A percentile compares a stretch with the other conserved stretches of the same genome.
Conservation (phyloP, 1,140 invertebrate genomes). For the Pygmarrhopalites habei region DNA sequence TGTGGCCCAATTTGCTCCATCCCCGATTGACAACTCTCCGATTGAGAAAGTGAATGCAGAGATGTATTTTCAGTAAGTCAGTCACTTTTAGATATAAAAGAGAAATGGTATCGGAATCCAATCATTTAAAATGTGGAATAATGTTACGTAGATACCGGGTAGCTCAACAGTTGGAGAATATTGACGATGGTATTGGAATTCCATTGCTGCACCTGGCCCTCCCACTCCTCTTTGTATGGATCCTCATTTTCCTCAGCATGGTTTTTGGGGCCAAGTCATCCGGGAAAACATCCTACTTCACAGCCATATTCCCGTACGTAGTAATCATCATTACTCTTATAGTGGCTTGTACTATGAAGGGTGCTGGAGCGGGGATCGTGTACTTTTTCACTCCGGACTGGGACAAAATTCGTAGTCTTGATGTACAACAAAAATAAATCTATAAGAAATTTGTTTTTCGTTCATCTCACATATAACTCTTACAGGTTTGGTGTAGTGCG, state of each 20-base stretch:
- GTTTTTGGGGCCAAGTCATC: background rate
- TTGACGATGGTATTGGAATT: slow-evolving; percentile 18
- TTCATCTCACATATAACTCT: slow-evolving; percentile 45
- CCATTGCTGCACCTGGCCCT: slow-evolving; percentile 7
- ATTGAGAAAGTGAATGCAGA: background rate
- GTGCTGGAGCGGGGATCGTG: slow-evolving; percentile 49
- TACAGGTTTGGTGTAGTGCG: slow-evolving; percentile 42
- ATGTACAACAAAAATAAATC: no score
- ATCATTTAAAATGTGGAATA: no score
- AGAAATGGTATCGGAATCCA: no score
- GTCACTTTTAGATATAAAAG: no score
- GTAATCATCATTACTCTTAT: slow-evolving; percentile 47
- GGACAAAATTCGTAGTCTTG: no score
- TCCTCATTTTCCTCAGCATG: background rate
- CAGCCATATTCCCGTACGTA: slow-evolving; percentile 49
- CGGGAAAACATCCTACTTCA: slow-evolving; percentile 46
- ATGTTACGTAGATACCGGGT: slow-evolving; percentile 1
- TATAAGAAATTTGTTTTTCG: no score
- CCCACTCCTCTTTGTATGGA: background rate
- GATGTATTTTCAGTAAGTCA: slow-evolving; percentile 13
- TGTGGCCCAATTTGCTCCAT: slow-evolving; percentile 41
- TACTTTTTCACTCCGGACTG: slow-evolving; percentile 67
- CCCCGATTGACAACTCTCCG: slow-evolving; percentile 1
- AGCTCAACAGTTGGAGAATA: slow-evolving; percentile 46
- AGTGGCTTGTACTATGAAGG: slow-evolving; percentile 45